Conservation (phyloP, 2,797 vertebrate species). For the Odontamblyopus lacepedii region DNA sequence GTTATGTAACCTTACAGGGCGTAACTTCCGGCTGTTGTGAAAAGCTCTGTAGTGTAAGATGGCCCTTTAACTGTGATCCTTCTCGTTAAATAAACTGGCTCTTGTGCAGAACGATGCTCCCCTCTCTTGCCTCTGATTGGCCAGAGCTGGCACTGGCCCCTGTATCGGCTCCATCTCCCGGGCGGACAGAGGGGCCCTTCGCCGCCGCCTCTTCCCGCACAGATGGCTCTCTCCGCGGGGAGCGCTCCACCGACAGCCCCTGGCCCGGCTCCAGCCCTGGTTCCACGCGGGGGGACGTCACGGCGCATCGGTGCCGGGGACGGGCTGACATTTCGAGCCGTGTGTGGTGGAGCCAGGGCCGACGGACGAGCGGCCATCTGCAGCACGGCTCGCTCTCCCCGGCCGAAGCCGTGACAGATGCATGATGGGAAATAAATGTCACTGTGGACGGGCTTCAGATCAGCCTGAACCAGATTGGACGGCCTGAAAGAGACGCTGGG, state of each 20-base stretch:
- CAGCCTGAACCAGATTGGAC: background rate
- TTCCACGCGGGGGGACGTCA: slow-evolving; percentile 54
- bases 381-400: slow-evolving; percentile 15
- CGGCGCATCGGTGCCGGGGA: slow-evolving; percentile 60
- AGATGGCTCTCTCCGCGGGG: slow-evolving; percentile 69
- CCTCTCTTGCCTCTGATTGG: slow-evolving; percentile 59
- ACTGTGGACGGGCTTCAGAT: background rate
- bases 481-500: background rate
- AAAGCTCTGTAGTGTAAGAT: too few species aligned
- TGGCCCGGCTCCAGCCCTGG: slow-evolving; percentile 52
- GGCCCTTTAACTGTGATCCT: background rate
- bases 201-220: slow-evolving; percentile 52
- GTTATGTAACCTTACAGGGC: too few species aligned
- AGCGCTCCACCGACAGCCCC: slow-evolving; percentile 45
- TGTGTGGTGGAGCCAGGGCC: slow-evolving; percentile 34
- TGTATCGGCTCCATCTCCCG: slow-evolving; percentile 66
- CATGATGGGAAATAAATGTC: slow-evolving; percentile 21
- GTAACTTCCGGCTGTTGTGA: too few species aligned
- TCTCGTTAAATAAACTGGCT: background rate
- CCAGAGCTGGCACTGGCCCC: slow-evolving; percentile 62
- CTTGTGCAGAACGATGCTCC: background rate
- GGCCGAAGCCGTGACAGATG: slow-evolving; percentile 13
- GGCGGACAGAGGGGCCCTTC: slow-evolving; percentile 49
- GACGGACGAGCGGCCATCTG: slow-evolving; percentile 19
- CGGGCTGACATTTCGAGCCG: slow-evolving; percentile 40